phyloP scores from a whole-genome alignment of 2,888 invertebrate species.

The Muscina levida region DNA sequence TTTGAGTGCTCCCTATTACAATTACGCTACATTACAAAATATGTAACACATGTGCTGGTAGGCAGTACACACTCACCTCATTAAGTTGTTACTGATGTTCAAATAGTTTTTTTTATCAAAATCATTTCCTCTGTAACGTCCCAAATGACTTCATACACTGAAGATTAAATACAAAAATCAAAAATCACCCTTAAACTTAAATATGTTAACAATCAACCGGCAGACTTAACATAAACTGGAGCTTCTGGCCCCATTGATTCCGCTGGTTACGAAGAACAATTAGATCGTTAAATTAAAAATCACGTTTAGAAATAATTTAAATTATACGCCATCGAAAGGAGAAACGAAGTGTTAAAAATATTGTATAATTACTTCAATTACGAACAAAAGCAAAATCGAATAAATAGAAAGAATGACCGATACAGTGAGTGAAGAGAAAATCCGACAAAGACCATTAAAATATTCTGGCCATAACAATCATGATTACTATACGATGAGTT shows the following conservation, averaged over 20 bases:
- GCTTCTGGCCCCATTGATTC: background rate
- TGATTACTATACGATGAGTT: background rate
- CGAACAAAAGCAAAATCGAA: conserved; percentile 23
- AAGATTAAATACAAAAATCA: conserved; percentile 13
- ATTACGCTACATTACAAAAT: no score
- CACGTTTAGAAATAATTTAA: conserved; percentile 62
- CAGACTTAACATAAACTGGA: background rate
- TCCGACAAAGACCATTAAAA: conserved; percentile 17
- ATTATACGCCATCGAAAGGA: conserved; percentile 56
- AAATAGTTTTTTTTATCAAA: conserved; percentile 10
- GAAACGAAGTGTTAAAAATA: conserved; percentile 62
- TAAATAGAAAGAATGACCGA: background rate
- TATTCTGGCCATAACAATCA: conserved; percentile 21
- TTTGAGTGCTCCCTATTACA: no score
- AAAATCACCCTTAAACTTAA: background rate
- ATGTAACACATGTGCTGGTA: no score
- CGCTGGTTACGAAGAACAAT: conserved; percentile 40
- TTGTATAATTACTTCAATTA: conserved; percentile 59
- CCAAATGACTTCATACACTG: conserved; percentile 13
- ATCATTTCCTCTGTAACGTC: conserved; percentile 33
- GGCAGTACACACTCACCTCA: no score
- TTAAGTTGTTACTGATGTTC: no score
- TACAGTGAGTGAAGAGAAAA: conserved; percentile 11
- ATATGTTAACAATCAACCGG: background rate
- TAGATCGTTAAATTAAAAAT: conserved; percentile 61